These are phyloP conservation scores for Hycleus cichorii DNA, from an alignment of 1,140 invertebrate species.

Conservation along the genomic window DNA sequence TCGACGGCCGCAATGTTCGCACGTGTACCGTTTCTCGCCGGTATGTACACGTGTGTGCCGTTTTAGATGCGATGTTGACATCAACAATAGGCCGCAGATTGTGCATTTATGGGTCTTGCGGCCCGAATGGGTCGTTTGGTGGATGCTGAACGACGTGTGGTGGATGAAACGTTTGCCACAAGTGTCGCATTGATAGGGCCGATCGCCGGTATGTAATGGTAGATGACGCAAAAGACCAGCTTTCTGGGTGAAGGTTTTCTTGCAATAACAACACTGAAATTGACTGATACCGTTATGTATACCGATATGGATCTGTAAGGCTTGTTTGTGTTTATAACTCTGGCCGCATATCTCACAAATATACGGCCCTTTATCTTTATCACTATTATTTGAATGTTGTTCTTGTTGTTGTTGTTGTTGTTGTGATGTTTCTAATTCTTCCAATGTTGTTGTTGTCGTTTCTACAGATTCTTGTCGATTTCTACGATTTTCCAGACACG, in stretches of 20 bases:
- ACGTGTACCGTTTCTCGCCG: constrained; percentile 59
- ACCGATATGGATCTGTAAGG: constrained; percentile 56
- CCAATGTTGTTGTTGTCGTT: too few relatives aligned
- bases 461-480: too few relatives aligned
- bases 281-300: constrained; percentile 62
- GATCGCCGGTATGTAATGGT: constrained; percentile 56
- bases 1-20: constrained; percentile 54
- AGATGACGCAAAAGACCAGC: constrained; percentile 56
- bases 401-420: too few relatives aligned
- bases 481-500: too few relatives aligned
- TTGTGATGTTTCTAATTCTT: too few relatives aligned
- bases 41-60: constrained; percentile 60
- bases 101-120: constrained; percentile 54
- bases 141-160: constrained; percentile 62
- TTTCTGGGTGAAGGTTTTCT: constrained; percentile 68
- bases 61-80: constrained; percentile 58
- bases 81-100: constrained; percentile 50
- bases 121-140: constrained; percentile 55
- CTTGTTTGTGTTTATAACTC: constrained; percentile 56
- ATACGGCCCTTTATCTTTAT: constrained; percentile 36
- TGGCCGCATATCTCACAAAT: constrained; percentile 58
- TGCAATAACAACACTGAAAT: constrained; percentile 66
- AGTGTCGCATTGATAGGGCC: constrained; percentile 49
- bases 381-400: too few relatives aligned
- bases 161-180: constrained; percentile 63